Evolutionary conservation across 2,113 vertebrate species (phyloP), one percentile per base, ranked within the genome.

Genomic region (Puntigrus tetrazona): DNA sequence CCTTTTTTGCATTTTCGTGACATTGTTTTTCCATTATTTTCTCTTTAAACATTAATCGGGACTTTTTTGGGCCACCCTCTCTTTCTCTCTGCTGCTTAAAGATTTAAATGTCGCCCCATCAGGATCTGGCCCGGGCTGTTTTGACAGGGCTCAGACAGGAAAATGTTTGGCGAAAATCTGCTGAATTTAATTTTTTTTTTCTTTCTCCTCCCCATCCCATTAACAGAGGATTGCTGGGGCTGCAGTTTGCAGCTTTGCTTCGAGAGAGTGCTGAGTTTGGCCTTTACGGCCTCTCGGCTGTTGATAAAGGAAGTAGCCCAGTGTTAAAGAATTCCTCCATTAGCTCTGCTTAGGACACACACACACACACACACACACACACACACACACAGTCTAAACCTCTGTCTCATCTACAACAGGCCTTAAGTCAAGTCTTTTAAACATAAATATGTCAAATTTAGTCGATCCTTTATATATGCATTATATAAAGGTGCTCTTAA

Each of bases 11-110:
- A 93, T 86, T 94, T 94, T 94, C 90, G 92, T 73, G 91, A 94
- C 95, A 93, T 94, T 94, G 94, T 91, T 92, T 95, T 97, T 97
- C 97, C 97, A 98, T 97, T 96, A 97, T 95, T 94, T 89, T 92
- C 96, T 97, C 92, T 95, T 98, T 97, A 98, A 97, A 97, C 95
- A 97, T 98, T 97, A 96, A 98, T 96, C 95, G 91, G 67, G 63
- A 91, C 94, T 94, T 93, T 94, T 95, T 95, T 88, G 83, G 88
- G 91, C 94, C 92, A 92, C 91, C 87, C 79, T 84, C 34, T 78
- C 55, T 79, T 73, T 82, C 88, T 88, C 55, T 82, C 78, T 78
- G 22, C 94, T 91, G 90, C 87, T 83, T 81, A 93, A 90, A 94
- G 89, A 94, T 94, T 96, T 92, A 89, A 91, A 92, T 87, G 92